phyloP scores from a whole-genome alignment of 2,888 invertebrate species.

The Torymus texanus region DNA sequence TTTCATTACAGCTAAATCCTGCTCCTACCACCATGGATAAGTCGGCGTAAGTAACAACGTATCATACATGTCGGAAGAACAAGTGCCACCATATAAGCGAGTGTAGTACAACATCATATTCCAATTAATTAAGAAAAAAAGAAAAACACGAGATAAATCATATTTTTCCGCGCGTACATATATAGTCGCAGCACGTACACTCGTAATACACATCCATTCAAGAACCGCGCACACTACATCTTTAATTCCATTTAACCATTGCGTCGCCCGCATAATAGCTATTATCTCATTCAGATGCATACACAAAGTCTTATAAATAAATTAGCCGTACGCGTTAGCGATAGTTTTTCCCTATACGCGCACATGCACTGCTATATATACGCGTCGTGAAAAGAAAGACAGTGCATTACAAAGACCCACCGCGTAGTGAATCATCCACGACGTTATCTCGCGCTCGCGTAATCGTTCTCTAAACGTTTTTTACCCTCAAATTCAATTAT shows the following conservation, averaged over 20 bases:
- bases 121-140: too few relatives aligned
- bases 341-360: slow-evolving; percentile 16
- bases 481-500: slow-evolving; percentile 50
- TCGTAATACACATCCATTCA: too few relatives aligned
- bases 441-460: slow-evolving; percentile 35
- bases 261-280: not conserved
- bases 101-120: too few relatives aligned
- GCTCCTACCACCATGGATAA: too few relatives aligned
- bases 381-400: not conserved
- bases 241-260: not conserved
- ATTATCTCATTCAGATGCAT: slow-evolving; percentile 20
- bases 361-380: not conserved
- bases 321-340: not conserved
- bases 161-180: too few relatives aligned
- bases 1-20: too few relatives aligned
- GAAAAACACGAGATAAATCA: too few relatives aligned
- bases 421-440: slow-evolving; percentile 23
- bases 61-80: too few relatives aligned
- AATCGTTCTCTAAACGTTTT: slow-evolving; percentile 48
- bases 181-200: too few relatives aligned
- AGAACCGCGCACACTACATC: too few relatives aligned
- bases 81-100: too few relatives aligned
- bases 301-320: slow-evolving; percentile 25
- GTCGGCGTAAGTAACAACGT: too few relatives aligned
- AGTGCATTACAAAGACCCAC: slow-evolving; percentile 11